Evolutionary conservation across 2,888 invertebrate genomes (phyloP), one percentile per base, ranked within the genome.

Genomic region (Trachelus troglodyta): DNA sequence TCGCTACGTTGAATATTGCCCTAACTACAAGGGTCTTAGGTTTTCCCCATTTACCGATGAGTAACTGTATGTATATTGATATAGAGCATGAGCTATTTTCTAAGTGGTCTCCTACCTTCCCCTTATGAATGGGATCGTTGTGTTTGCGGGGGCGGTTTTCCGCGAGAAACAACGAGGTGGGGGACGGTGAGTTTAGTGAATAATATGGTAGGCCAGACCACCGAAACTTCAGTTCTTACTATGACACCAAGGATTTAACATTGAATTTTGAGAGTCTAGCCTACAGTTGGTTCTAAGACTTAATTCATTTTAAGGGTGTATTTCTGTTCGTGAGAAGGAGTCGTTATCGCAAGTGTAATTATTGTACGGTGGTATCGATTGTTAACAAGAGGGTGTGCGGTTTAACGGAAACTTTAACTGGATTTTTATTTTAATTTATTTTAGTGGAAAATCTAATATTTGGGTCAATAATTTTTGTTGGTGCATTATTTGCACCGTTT

Each of bases 81-180:
- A 56, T 56, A 56, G 9, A 56, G 56, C 23, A 9, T 9, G 56
- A 56, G 56, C 56, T 56, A 56, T 56, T 56, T 56, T 56, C 56
- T 56, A 56, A 56, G 56, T 56, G 56, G 56, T 56, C 23, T 56
- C 6, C 56, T 56, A 23, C 56, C 71, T 31, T 71, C 23, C 71
- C 71, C 31, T 31, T 71, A 82, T 86, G 83, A 86, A 86, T 85
- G 85, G 86, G 81, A 79, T 73, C 79, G 79, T 75, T 76, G 74
- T 75, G 81, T 35, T 31, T 68, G 80, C 80, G 80, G 79, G 82
- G 80, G 80, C 82, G 83, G 82, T 83, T 85, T 85, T 78, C 80
- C 77, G 74, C 79, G 82, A 77, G 80, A 81, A 81, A 81, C 81
- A 79, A 77, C 75, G 69, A 69, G 79, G 79, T 73, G 75, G 80